Base-by-base conservation (phyloP, 2,797 vertebrate genomes). In the Tamandua tetradactyla region DNA sequence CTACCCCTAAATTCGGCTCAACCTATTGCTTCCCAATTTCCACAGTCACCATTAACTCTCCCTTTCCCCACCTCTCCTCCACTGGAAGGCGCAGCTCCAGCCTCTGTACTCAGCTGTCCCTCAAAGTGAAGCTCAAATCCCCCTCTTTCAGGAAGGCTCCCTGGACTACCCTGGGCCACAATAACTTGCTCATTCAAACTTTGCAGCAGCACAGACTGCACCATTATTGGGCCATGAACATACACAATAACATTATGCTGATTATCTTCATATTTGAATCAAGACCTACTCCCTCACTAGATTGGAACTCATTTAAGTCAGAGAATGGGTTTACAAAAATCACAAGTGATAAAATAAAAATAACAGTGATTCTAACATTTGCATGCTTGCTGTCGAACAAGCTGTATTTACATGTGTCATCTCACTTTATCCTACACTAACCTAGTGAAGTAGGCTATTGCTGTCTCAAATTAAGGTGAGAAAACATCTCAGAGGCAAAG, bases 321-420 rank as follows among this genome's bases (percentile, higher is more conserved):
- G 47, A 82, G 40, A 82, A 75, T 42, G 30, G 32, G 20, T 49
- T 87, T 74, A 74, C 32, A 52, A 78, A 90, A 81, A 78, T 12
- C 22, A 42, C 4, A 27, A 85, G 74, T 55, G 42, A 47, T 49
- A 37, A 81, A 62, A 71, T 37, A 27, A 79, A 32, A 57, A 37
- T 20, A 40, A 55, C 0, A 8, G 66, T 1, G 13, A 66, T 10
- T 2, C 4, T 30, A 40, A 27, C 42, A 42, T 35, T 1, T 0
- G 30, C 0, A 0, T 27, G 7, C 23, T 61, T 64, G 76, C 49
- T 22, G 23, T 25, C 11, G 13, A 12, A 25, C 32, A 49, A 52
- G 18, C 1, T n/a, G 18, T 27, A 61, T n/a, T 61, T 32, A 25
- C 9, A 72, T 14, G 6, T 5, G 40, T 40, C 3, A 7, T 14